These are phyloP conservation scores for Mellivora capensis DNA, from an alignment of 2,113 vertebrate genomes.

Conservation along the genomic window DNA sequence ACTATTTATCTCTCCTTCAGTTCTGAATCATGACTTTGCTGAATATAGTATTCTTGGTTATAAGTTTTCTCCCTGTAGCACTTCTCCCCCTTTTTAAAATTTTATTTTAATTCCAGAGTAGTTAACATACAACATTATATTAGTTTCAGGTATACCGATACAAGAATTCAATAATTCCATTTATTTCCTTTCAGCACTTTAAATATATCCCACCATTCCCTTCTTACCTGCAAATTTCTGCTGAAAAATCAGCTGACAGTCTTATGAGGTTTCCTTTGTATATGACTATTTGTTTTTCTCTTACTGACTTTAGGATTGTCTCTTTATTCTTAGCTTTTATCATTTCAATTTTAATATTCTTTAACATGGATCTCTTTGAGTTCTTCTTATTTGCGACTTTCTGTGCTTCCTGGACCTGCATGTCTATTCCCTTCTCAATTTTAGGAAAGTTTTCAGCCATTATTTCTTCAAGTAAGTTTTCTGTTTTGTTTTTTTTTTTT, in stretches of 20 bases:
- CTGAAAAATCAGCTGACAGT: neutral
- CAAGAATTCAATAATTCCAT: neutral
- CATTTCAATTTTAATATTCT: neutral
- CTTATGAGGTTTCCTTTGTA: neutral
- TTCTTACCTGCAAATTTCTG: neutral
- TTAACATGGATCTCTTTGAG: neutral
- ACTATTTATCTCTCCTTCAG: neutral
- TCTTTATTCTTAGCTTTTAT: neutral
- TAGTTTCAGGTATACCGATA: neutral
- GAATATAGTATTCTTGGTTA: neutral
- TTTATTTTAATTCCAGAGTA: neutral
- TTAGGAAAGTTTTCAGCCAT: neutral
- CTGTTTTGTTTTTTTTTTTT: neutral
- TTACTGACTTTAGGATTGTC: neutral
- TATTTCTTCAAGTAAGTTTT: neutral
- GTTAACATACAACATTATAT: neutral
- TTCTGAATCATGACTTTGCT: neutral
- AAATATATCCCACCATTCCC: neutral
- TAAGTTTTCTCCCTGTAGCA: too few species aligned
- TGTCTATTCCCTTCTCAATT: neutral
- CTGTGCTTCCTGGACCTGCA: neutral
- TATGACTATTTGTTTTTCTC: neutral
- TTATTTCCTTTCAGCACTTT: neutral
- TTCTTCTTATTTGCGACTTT: neutral
- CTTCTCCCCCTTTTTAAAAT: neutral